Percentiles rank a stretch among this genome's conserved stretches.
Conservation (phyloP, 2,888 invertebrate species). For the Drosophila neonasuta region DNA sequence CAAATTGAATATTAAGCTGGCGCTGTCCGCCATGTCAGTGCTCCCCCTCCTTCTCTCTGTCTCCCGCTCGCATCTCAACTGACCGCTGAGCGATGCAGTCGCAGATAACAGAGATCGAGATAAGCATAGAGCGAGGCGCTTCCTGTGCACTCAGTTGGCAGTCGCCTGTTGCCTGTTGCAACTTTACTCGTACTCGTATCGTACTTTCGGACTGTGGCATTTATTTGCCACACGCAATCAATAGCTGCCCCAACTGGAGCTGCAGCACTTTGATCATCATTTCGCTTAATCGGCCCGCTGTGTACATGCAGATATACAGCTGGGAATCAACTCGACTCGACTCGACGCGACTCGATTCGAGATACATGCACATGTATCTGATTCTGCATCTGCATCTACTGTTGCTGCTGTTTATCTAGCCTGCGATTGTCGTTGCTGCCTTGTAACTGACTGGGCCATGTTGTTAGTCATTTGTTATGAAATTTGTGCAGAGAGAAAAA, state of each 20-base stretch:
- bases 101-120: slow-evolving; percentile 52
- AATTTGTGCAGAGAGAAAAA: slow-evolving; percentile 60
- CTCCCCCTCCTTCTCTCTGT: not conserved
- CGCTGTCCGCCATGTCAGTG: slow-evolving; percentile 28
- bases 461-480: slow-evolving; percentile 77
- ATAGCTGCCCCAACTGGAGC: slow-evolving; percentile 47
- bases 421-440: slow-evolving; percentile 58
- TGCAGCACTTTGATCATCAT: slow-evolving; percentile 75
- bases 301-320: slow-evolving; percentile 58
- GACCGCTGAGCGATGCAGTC: slow-evolving; percentile 42
- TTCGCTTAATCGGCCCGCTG: slow-evolving; percentile 74
- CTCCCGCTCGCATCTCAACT: slow-evolving; percentile 2
- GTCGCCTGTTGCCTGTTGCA: slow-evolving; percentile 33
- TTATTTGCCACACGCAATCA: slow-evolving; percentile 73
- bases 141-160: slow-evolving; percentile 61
- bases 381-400: slow-evolving; percentile 27
- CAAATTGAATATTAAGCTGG: slow-evolving; percentile 75
- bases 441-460: slow-evolving; percentile 59
- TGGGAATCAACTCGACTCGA: slow-evolving; percentile 10
- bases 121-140: slow-evolving; percentile 61
- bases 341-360: slow-evolving; percentile 7
- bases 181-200: not conserved
- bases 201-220: slow-evolving; percentile 19
- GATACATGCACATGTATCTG: slow-evolving; percentile 53
- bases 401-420: slow-evolving; percentile 62